Base-by-base conservation (phyloP, 2,113 vertebrate genomes). In the Cranoglanis bouderius region DNA sequence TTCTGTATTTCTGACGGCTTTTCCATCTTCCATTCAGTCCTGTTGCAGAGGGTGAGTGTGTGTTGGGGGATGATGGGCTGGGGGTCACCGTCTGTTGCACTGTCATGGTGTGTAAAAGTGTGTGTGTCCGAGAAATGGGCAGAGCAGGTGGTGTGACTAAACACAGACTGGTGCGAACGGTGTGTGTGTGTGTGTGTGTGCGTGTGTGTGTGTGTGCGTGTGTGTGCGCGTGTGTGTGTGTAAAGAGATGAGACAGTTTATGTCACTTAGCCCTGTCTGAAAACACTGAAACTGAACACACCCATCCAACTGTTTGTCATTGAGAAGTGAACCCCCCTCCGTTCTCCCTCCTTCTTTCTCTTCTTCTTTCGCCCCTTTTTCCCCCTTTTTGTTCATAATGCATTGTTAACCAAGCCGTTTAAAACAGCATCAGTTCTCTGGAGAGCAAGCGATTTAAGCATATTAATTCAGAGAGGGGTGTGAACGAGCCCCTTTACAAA, bases 111-210 rank as follows among this genome's bases (percentile, higher is more conserved):
- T 82, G 82, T 89, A 63, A 72, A 55, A 72, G 87, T 89, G 67
- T 85, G 77, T 90, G 92, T 38, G 86, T 85, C 57, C 43, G 94
- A 96, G 98, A 97, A 98, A 98, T 97, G 96, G 96, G 94, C 96
- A 95, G 96, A 97, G 98, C 98, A 99, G 98, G 97, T 99, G 98
- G 98, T 98, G 97, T 98, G 97, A 98, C 97, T 98, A 97, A 99
- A 97, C 95, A 94, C 95, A 94, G 96, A 96, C 96, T 96, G 91
- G 67, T 94, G 94, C 96, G 95, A 97, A 97, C 96, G 97, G 95
- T 81, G 75, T 82, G 80, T 53, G 61, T 75, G 53, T 77, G 32
- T 85, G 84, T 72, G 24, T 85, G 84, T 38, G n/a, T 86, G 49
- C 75, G n/a, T 87, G 46, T 89, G 75, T 87, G 88, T 87, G 88